phyloP scores from a whole-genome alignment of 2,797 vertebrate genomes.

The Amphiprion clarkii region DNA sequence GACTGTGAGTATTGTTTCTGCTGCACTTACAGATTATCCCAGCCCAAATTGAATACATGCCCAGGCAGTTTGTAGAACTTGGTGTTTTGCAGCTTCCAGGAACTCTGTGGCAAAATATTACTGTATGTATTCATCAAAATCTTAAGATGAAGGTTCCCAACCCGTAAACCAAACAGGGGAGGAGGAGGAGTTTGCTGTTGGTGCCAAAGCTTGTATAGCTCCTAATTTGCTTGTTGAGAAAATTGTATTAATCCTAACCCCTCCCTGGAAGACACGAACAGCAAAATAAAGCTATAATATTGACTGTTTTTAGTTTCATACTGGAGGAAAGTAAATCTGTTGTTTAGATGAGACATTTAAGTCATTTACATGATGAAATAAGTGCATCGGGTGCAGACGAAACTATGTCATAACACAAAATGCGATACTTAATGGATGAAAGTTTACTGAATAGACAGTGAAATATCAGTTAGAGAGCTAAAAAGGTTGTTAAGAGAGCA shows the following conservation, averaged over 20 bases:
- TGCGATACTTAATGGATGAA: too few species aligned
- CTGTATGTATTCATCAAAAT: conserved; percentile 21
- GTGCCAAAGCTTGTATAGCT: conserved; percentile 39
- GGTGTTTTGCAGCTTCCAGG: conserved; percentile 26
- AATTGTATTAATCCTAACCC: not conserved
- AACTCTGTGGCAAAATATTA: conserved; percentile 30
- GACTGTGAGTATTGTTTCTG: conserved; percentile 38
- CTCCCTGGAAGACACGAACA: not conserved
- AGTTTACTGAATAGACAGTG: too few species aligned
- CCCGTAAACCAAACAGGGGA: conserved; percentile 18
- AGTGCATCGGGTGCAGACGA: too few species aligned
- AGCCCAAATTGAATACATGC: conserved; percentile 34
- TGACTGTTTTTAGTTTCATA: not conserved
- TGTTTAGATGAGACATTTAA: too few species aligned
- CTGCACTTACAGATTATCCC: conserved; percentile 45
- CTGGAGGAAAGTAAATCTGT: not conserved
- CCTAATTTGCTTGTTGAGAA: conserved; percentile 14
- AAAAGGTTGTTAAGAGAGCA: too few species aligned
- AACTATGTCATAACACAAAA: too few species aligned
- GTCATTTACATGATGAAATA: too few species aligned
- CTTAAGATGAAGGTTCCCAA: conserved; percentile 9
- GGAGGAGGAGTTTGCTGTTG: conserved; percentile 1
- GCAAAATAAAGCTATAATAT: conserved; percentile 16
- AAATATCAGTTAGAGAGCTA: too few species aligned
- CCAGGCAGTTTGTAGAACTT: conserved; percentile 31